phyloP scores from a whole-genome alignment of 30 jellyfish, hydroid and myxozoan species.

The Cassiopea andromeda region DNA sequence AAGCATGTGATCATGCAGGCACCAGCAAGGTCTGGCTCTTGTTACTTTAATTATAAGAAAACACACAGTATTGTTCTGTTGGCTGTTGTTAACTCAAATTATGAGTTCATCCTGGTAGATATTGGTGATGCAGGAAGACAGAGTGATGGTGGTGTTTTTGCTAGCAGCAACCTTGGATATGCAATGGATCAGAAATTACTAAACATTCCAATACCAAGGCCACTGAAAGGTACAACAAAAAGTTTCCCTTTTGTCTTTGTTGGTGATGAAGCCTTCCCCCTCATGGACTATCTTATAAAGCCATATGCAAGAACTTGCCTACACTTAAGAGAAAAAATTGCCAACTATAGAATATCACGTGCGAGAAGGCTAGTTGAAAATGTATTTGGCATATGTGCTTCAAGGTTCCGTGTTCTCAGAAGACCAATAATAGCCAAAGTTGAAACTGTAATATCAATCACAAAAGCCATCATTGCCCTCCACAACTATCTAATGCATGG shows the following conservation, averaged over 20 bases:
- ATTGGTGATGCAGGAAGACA: constrained; percentile 47
- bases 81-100: constrained; percentile 32
- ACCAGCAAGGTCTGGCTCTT: constrained; percentile 55
- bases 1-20: constrained; percentile 60
- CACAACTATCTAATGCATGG: constrained; percentile 30
- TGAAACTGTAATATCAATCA: constrained; percentile 44
- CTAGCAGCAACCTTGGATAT: constrained; percentile 41
- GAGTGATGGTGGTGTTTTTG: constrained; percentile 67
- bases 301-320: constrained; percentile 28
- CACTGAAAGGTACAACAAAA: constrained; percentile 15
- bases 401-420: constrained; percentile 61
- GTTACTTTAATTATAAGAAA: constrained; percentile 44
- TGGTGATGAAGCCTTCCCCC: constrained; percentile 61
- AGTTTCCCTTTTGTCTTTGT: constrained; percentile 40
- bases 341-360: constrained; percentile 44
- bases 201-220: constrained; percentile 9
- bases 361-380: constrained; percentile 63
- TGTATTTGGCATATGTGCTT: constrained; percentile 55
- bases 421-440: constrained; percentile 60
- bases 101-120: constrained; percentile 30
- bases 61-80: constrained; percentile 35
- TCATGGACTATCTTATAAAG: constrained; percentile 44
- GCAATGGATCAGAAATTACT: constrained; percentile 24
- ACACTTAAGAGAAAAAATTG: constrained; percentile 16
- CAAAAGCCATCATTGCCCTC: constrained; percentile 67